These are phyloP conservation scores for Apis dorsata DNA, from an alignment of 1,140 invertebrate genomes.

Conservation along the genomic window DNA sequence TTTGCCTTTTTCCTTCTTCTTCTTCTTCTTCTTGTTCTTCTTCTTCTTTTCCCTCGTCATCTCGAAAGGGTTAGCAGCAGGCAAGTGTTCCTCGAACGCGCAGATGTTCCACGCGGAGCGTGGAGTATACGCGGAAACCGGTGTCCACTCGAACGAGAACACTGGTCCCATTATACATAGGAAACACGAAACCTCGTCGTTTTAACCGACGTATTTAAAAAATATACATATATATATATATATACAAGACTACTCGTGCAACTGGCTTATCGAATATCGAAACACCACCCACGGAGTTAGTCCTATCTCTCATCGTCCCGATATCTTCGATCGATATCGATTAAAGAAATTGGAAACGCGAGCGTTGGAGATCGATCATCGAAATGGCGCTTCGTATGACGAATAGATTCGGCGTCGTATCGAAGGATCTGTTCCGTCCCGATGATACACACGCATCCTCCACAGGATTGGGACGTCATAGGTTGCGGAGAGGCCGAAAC, in stretches of 20 bases:
- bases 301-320: not conserved
- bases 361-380: conserved; percentile 37
- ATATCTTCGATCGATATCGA: too few relatives aligned
- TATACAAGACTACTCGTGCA: not conserved
- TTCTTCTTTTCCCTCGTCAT: not conserved
- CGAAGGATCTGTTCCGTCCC: not conserved
- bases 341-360: not conserved
- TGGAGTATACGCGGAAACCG: not conserved
- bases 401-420: conserved; percentile 26
- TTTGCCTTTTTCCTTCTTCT: not conserved
- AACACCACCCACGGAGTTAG: not conserved
- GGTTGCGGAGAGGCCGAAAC: conserved; percentile 46
- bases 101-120: not conserved
- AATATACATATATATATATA: not conserved
- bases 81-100: not conserved
- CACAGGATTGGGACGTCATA: not conserved
- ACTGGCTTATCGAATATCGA: not conserved
- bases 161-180: not conserved
- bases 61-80: not conserved
- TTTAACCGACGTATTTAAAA: not conserved
- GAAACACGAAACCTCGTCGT: not conserved
- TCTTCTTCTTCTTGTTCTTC: not conserved
- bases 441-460: conserved; percentile 36
- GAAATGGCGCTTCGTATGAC: conserved; percentile 45
- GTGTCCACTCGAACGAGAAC: not conserved